Evolutionary conservation across 2,113 vertebrate species (phyloP), one percentile per base, ranked within the genome.

Genomic region (Serinus canaria): DNA sequence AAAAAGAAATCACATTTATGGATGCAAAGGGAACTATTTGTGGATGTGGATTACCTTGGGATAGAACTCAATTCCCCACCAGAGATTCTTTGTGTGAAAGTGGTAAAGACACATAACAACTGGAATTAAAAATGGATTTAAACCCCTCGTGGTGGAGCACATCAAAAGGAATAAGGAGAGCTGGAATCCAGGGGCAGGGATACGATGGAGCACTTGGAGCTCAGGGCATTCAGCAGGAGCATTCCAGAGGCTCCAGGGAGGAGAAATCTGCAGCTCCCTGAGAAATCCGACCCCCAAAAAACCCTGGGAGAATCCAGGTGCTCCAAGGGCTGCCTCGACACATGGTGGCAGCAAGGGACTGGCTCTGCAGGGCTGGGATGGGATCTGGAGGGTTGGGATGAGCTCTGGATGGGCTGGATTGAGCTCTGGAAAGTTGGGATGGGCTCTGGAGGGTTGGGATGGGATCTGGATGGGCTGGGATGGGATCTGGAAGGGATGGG

Each of bases 291-390:
- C 4, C 16, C 55, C 23, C n/a, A 69, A 82, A 78, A 44, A 16
- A 24, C 6, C 6, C 62, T n/a, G 1, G 0, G 25, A 18, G 15
- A 1, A 1, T 3, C 10, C 47, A 22, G 18, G 6, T 10, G 0
- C 30, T 56, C 31, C 55, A 58, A 46, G 23, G 3, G n/a, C 44
- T 13, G 22, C 30, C 14, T 28, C 8, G 41, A 97, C 98, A 97
- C 96, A 62, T 1, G 98, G 89, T 88, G 98, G 97, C 97, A 97
- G 96, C 82, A 93, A 66, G 60, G 43, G 43, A 94, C 81, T 31
- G 89, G 31, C n/a, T 87, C 60, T 70, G 72, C 49, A 43, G 25
- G n/a, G 23, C 1, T 72, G 68, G 49, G 49, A 41, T 33, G 28
- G 20, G 52, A 2, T 73, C 5, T 33, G 69, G 35, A 5, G 4